Percentiles rank a stretch among this genome's conserved stretches.
phyloP scores from a whole-genome alignment of 2,888 invertebrate species.

The Strigamia crassipes region DNA sequence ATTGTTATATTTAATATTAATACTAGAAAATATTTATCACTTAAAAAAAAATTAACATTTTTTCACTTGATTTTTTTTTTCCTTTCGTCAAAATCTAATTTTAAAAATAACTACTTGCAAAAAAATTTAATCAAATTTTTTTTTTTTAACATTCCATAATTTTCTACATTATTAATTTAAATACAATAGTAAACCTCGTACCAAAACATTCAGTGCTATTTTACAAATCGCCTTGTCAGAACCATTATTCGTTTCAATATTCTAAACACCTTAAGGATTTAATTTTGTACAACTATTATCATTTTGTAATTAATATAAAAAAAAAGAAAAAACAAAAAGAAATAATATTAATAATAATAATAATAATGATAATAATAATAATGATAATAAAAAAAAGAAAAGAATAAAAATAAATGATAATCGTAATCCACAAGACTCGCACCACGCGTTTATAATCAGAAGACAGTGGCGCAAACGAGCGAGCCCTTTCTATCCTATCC shows the following conservation, averaged over 20 bases:
- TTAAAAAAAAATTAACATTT: conserved; percentile 1
- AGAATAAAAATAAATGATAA: background rate
- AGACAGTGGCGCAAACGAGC: background rate
- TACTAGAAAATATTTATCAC: background rate
- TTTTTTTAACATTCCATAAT: background rate
- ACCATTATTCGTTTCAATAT: conserved; percentile 24
- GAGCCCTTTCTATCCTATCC: background rate
- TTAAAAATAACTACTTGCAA: background rate
- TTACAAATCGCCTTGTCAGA: conserved; percentile 30
- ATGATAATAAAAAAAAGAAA: background rate
- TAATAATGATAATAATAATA: too few species aligned
- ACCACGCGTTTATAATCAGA: background rate
- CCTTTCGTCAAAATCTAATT: background rate
- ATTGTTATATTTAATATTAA: background rate
- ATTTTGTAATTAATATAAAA: background rate
- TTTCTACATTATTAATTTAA: conserved; percentile 19
- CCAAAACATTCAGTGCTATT: conserved; percentile 26
- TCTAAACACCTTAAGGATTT: conserved; percentile 3
- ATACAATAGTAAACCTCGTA: conserved; percentile 12
- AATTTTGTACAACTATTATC: conserved; percentile 1
- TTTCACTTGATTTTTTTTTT: background rate
- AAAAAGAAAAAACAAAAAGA: background rate
- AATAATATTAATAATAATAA: too few species aligned
- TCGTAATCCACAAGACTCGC: background rate
- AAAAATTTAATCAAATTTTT: too few species aligned